These are phyloP conservation scores for Atta texana DNA, from an alignment of 1,140 invertebrate species.

Conservation along the genomic window DNA sequence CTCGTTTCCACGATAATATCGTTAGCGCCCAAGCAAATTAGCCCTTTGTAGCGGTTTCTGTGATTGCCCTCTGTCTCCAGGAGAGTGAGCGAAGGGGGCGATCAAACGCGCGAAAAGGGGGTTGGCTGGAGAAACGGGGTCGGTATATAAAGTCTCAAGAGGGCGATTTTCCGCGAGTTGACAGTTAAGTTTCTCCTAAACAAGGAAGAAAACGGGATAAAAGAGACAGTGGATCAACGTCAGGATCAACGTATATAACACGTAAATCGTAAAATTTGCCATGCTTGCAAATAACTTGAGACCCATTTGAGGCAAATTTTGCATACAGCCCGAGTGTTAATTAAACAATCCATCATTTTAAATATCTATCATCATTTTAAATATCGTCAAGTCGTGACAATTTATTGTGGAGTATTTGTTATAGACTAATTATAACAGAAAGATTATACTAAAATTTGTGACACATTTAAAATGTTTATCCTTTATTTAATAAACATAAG, in stretches of 20 bases:
- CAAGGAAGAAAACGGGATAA: constrained; percentile 32
- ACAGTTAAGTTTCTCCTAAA: constrained; percentile 53
- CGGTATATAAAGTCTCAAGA: constrained; percentile 40
- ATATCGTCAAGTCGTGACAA: not conserved
- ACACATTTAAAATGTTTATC: not conserved
- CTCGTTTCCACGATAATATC: constrained; percentile 71
- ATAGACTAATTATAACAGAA: not conserved
- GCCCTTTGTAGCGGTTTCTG: constrained; percentile 71
- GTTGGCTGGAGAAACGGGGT: constrained; percentile 1
- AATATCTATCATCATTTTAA: not conserved
- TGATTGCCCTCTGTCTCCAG: constrained; percentile 63
- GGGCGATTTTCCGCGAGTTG: constrained; percentile 41
- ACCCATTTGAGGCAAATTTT: constrained; percentile 5
- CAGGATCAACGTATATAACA: constrained; percentile 27
- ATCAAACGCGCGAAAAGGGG: constrained; percentile 25
- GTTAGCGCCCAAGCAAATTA: constrained; percentile 76
- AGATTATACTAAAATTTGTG: not conserved
- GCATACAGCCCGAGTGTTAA: not conserved
- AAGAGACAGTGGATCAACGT: constrained; percentile 23
- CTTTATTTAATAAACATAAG: not conserved
- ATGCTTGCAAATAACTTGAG: constrained; percentile 13
- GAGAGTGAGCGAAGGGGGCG: not conserved
- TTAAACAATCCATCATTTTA: constrained; percentile 29
- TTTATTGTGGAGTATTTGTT: constrained; percentile 11
- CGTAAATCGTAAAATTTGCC: constrained; percentile 26